Base-by-base conservation (phyloP, 2,888 invertebrate genomes). In the Polyploca ridens region DNA sequence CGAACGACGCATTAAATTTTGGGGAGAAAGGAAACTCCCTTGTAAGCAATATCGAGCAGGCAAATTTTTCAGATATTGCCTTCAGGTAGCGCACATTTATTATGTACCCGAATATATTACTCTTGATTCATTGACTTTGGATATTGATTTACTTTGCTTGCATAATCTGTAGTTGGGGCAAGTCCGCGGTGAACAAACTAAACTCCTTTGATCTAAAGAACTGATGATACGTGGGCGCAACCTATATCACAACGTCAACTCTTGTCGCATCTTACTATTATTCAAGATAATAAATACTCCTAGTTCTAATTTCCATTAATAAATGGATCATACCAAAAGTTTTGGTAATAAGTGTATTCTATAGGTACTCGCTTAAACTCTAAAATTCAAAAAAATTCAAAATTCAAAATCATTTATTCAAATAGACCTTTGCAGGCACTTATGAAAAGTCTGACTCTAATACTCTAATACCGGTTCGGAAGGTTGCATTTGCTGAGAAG, bases 21-120 rank as follows among this genome's bases (percentile, higher is more conserved):
- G 90, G 93, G 93, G 91, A 92, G 93, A 93, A 93, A 92, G 92
- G 92, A 93, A 93, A 94, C 93, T 93, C 90, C 90, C 91, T 92
- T 93, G 93, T 94, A 94, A 94, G 94, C 94, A 93, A 94, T 93
- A 93, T 93, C 92, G 93, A 93, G 90, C 88, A 93, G 93, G 94
- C 93, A 94, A 94, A 94, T 93, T 94, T 94, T 94, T 94, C 93
- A 94, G 94, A 94, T 94, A 94, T 94, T 94, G 93, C 93, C 90
- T 94, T 92, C 94, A 94, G 94, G 94, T 94, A 94, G 94, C 90
- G 92, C 92, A 93, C 94, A 94, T 94, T 94, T 94, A 94, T 94
- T 94, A 94, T 94, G 93, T 94, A 94, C 94, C 94, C 94, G 93
- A 93, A 94, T 94, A 94, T 94, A 94, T 94, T 94, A 93, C 93